Evolutionary conservation across 1,140 invertebrate species (phyloP).

Genomic region (Atopsyche davidsoni): DNA sequence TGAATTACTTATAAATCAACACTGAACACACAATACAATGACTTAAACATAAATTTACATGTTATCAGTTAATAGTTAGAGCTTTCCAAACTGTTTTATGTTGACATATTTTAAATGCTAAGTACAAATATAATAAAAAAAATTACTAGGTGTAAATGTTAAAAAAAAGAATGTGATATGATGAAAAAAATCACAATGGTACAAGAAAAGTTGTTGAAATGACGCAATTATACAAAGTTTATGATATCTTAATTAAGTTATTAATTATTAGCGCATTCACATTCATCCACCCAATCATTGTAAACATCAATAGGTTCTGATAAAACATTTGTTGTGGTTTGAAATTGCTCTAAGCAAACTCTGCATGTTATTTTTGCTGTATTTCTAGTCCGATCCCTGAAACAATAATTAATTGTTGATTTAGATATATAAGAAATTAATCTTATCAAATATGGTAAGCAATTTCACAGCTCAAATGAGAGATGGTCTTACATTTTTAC

Average conservation of each 20-base stretch:
- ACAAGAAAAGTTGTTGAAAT: background rate
- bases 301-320: constrained; percentile 98
- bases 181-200: background rate
- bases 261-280: constrained; percentile 80
- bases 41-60: background rate
- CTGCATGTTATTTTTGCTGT: constrained; percentile 90
- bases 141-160: background rate
- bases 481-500: constrained; percentile 88
- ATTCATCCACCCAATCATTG: constrained; percentile 99
- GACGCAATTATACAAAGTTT: background rate
- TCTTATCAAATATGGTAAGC: background rate
- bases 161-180: background rate
- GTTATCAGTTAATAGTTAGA: background rate
- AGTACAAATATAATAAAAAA: background rate
- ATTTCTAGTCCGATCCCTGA: constrained; percentile 87
- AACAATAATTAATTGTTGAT: constrained; percentile 39
- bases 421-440: no score
- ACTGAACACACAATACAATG: no score
- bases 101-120: background rate
- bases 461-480: constrained; percentile 17
- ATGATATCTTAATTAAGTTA: no score
- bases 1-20: no score
- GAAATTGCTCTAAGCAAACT: constrained; percentile 95
- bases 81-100: background rate
- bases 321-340: constrained; percentile 92